phyloP scores from a whole-genome alignment of 1,140 invertebrate species.

The Adoxophyes honmai region DNA sequence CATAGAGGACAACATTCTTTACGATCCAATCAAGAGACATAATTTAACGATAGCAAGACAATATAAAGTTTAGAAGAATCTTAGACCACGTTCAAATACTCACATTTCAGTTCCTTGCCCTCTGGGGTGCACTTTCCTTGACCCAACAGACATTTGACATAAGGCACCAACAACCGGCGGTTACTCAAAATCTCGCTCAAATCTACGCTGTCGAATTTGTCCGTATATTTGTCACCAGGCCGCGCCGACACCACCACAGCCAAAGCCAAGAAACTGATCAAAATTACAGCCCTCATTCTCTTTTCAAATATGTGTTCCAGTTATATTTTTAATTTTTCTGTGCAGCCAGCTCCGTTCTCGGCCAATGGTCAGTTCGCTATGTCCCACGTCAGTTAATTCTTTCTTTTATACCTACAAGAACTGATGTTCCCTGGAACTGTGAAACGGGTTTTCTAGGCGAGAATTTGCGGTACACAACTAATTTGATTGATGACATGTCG shows the following conservation, averaged over 20 bases:
- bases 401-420: not conserved
- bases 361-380: not conserved
- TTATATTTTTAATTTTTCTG: not conserved
- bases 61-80: too few relatives aligned
- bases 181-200: slow-evolving; percentile 82
- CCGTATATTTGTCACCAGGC: slow-evolving; percentile 79
- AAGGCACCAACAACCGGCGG: slow-evolving; percentile 81
- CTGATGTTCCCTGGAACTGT: not conserved
- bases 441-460: not conserved
- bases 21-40: too few relatives aligned
- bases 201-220: slow-evolving; percentile 85
- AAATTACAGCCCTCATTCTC: slow-evolving; percentile 31
- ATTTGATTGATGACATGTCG: not conserved
- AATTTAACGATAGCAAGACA: too few relatives aligned
- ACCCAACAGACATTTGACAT: slow-evolving; percentile 83
- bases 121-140: slow-evolving; percentile 83
- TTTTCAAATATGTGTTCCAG: not conserved
- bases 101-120: slow-evolving; percentile 79
- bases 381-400: not conserved
- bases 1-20: too few relatives aligned
- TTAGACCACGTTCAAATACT: too few relatives aligned
- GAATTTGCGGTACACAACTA: not conserved
- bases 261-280: slow-evolving; percentile 42
- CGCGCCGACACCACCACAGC: slow-evolving; percentile 39
- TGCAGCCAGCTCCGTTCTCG: not conserved